Conservation (phyloP, 2,113 vertebrate species). For the Emydura subglobosa region DNA sequence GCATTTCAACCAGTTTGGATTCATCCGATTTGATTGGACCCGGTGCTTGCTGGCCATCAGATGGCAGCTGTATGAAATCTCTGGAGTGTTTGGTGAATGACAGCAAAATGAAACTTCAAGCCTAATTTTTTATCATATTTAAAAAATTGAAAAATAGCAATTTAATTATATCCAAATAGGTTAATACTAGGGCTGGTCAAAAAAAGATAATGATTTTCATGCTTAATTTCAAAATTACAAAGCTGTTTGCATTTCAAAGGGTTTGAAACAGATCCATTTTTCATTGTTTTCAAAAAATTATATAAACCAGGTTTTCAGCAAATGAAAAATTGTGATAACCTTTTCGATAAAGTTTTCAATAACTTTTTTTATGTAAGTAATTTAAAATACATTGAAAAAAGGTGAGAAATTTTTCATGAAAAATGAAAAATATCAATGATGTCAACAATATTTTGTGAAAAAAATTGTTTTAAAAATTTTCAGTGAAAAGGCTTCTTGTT, state of each 20-base stretch:
- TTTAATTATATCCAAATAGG: neutral
- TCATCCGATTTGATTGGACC: neutral
- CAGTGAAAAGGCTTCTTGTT: neutral
- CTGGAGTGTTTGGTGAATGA: neutral
- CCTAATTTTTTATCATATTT: neutral
- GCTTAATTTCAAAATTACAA: neutral
- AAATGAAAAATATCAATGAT: neutral
- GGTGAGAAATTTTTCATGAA: neutral
- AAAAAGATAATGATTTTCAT: neutral
- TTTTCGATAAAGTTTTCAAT: neutral
- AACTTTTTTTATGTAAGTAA: neutral
- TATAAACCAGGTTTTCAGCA: neutral
- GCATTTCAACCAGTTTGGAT: neutral
- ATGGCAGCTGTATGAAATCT: neutral
- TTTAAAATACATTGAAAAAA: neutral
- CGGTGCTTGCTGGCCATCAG: neutral
- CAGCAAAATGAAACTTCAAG: neutral
- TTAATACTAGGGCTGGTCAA: neutral
- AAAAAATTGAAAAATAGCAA: neutral
- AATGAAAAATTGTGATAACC: neutral
- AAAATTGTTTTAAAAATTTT: neutral
- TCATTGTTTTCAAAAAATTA: neutral
- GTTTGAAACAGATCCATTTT: neutral
- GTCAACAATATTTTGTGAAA: neutral
- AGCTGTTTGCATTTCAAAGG: neutral